These are phyloP conservation scores for Enteromius viviparus DNA, from an alignment of 2,797 vertebrate species.

Conservation along the genomic window DNA sequence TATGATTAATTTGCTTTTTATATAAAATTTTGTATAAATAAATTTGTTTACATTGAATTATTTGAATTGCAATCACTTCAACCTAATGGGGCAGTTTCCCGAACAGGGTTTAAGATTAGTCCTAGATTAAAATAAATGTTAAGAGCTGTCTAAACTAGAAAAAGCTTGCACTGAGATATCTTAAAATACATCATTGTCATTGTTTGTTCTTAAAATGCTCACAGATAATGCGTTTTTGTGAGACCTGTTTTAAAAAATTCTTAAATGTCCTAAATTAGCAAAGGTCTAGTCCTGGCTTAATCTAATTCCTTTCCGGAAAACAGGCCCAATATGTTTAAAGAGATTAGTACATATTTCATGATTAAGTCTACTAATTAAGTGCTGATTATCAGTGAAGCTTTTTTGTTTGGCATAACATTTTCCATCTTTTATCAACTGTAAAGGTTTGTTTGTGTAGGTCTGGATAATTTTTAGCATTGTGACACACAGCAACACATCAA, in stretches of 20 bases:
- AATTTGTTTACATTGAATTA: neutral
- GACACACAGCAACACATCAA: neutral
- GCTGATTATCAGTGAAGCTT: neutral
- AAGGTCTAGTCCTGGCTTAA: no score
- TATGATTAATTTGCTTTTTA: neutral
- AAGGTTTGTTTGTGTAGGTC: neutral
- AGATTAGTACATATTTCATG: neutral
- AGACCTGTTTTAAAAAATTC: no score
- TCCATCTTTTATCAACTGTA: neutral
- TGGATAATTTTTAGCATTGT: neutral
- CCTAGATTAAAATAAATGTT: no score
- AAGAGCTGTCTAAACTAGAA: no score
- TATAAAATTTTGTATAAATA: neutral
- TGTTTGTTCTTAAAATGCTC: no score
- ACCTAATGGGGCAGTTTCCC: neutral
- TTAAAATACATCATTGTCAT: no score
- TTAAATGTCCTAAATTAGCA: no score
- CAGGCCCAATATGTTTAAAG: neutral
- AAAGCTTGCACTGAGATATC: no score
- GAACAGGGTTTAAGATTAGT: no score
- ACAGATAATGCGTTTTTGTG: no score
- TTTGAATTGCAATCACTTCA: neutral
- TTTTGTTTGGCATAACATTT: neutral
- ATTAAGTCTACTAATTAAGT: neutral
- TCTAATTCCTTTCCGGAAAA: no score